Evolutionary conservation across 2,113 vertebrate genomes (phyloP).

Genomic region (Semnornis frantzii): DNA sequence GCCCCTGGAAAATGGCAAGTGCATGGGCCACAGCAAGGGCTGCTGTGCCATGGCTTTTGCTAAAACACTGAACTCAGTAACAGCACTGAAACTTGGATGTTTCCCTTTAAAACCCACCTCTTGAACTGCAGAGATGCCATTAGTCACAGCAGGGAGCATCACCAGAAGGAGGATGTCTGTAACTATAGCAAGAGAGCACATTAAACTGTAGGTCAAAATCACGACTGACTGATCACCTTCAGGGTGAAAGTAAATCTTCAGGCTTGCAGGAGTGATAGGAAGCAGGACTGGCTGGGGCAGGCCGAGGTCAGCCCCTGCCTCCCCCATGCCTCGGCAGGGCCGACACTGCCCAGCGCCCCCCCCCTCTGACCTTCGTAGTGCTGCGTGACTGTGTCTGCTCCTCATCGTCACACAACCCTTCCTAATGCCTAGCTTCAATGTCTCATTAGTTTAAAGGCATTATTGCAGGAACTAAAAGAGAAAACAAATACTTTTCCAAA

Average conservation of each 20-base stretch:
- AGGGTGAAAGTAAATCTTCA: constrained; percentile 55
- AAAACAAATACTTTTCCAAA: constrained; percentile 4
- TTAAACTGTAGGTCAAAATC: constrained; percentile 62
- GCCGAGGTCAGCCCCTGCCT: not conserved
- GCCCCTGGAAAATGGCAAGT: not conserved
- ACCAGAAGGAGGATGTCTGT: constrained; percentile 63
- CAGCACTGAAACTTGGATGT: not conserved
- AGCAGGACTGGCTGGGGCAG: not conserved
- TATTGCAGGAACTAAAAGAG: not conserved
- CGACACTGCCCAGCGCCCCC: not conserved
- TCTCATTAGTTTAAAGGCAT: constrained; percentile 31
- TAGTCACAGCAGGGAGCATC: constrained; percentile 56
- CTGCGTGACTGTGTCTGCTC: not conserved
- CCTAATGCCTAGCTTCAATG: not conserved
- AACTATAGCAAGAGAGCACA: constrained; percentile 44
- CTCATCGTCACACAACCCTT: not conserved
- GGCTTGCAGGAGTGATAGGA: not conserved
- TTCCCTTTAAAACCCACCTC: constrained; percentile 50
- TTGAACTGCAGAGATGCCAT: constrained; percentile 38
- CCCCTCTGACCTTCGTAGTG: not conserved
- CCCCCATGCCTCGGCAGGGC: not conserved
- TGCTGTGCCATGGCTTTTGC: not conserved
- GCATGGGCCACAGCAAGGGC: not conserved
- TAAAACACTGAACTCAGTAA: not conserved
- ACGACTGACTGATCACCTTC: constrained; percentile 56